phyloP scores from a whole-genome alignment of 2,888 invertebrate genomes.

The Amiota mariae region DNA sequence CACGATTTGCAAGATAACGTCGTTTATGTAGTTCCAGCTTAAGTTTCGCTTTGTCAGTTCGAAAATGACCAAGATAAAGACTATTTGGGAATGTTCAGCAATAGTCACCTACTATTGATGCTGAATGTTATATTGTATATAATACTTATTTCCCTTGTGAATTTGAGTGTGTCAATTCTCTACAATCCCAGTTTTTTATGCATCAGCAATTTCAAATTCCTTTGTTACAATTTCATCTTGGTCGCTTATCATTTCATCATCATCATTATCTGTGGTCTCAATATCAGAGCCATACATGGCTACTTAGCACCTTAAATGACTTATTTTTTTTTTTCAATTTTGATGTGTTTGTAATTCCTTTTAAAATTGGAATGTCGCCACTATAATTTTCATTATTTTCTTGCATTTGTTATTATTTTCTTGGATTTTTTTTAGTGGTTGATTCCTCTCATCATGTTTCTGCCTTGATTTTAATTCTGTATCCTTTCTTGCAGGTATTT shows the following conservation, averaged over 20 bases:
- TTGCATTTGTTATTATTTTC: neutral
- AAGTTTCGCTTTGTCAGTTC: too few relatives aligned
- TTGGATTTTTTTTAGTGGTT: too few relatives aligned
- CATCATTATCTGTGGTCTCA: constrained; percentile 38
- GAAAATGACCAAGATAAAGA: too few relatives aligned
- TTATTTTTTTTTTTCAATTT: constrained; percentile 42
- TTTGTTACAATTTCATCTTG: neutral
- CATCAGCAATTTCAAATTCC: neutral
- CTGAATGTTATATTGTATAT: too few relatives aligned
- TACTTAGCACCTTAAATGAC: constrained; percentile 55
- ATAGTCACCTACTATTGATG: too few relatives aligned
- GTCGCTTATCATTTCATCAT: constrained; percentile 29
- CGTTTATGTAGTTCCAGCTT: too few relatives aligned
- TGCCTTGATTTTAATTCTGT: neutral
- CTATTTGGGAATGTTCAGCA: too few relatives aligned
- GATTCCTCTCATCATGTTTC: neutral
- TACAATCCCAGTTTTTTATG: neutral
- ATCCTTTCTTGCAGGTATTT: neutral
- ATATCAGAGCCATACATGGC: constrained; percentile 68
- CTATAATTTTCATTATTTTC: constrained; percentile 12
- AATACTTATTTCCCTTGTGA: too few relatives aligned
- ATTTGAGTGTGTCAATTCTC: too few relatives aligned
- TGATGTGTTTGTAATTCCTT: constrained; percentile 59
- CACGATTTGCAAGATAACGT: too few relatives aligned
- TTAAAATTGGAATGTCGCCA: constrained; percentile 50